These are phyloP conservation scores for Cnemophilus loriae DNA, from an alignment of 2,113 vertebrate species.

Conservation along the genomic window DNA sequence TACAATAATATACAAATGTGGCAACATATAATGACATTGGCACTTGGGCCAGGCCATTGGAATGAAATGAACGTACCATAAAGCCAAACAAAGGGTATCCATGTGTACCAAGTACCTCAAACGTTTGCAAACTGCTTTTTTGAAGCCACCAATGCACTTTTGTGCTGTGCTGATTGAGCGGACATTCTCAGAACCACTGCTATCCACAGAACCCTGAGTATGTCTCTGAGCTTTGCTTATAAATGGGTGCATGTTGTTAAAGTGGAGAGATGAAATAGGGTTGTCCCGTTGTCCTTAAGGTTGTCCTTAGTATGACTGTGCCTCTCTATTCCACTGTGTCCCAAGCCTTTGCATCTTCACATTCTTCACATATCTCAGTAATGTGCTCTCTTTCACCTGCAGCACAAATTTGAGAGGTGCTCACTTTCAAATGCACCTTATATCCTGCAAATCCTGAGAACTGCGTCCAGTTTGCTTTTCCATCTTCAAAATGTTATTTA, in stretches of 20 bases:
- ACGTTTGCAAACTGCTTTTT: neutral
- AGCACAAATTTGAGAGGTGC: neutral
- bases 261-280: neutral
- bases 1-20: neutral
- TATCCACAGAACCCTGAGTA: neutral
- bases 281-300: neutral
- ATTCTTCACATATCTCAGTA: neutral
- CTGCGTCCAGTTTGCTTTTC: neutral
- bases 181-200: neutral
- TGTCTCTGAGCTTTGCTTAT: neutral
- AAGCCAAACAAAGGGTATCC: neutral
- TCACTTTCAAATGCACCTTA: neutral
- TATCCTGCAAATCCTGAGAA: neutral
- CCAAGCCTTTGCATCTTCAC: neutral
- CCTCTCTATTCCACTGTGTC: neutral
- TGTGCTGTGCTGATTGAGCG: neutral
- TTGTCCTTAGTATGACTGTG: neutral
- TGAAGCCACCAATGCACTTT: neutral
- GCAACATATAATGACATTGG: neutral
- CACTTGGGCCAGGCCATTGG: neutral
- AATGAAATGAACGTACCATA: neutral
- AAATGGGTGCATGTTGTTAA: neutral
- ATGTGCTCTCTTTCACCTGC: neutral
- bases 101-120: neutral
- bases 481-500: neutral